phyloP scores from a whole-genome alignment of 1,140 invertebrate species.

The Drosophila prosaltans region DNA sequence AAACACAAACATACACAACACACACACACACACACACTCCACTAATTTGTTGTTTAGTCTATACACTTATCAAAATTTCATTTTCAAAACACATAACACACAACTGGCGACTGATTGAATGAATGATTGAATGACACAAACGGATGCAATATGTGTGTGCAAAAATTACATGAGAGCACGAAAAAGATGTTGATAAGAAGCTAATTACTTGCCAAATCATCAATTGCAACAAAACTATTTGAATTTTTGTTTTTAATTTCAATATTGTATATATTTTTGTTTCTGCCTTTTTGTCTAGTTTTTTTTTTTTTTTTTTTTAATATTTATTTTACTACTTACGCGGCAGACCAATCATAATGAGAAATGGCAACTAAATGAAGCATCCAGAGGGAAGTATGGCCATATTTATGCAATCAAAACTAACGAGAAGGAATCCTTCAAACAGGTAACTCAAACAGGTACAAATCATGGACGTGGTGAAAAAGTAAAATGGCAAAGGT shows the following conservation, averaged over 20 bases:
- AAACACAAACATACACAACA: constrained; percentile 21
- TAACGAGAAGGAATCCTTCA: not conserved
- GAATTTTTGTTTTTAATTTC: not conserved
- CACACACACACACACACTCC: not conserved
- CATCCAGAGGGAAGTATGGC: constrained; percentile 30
- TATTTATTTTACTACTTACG: constrained; percentile 47
- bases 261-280: not conserved
- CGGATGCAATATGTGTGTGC: constrained; percentile 44
- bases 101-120: constrained; percentile 4
- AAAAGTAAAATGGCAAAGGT: not conserved
- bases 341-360: constrained; percentile 70
- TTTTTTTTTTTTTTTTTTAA: not conserved
- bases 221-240: constrained; percentile 40
- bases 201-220: constrained; percentile 45
- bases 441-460: constrained; percentile 16
- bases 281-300: not conserved
- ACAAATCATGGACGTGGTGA: not conserved
- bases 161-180: constrained; percentile 46
- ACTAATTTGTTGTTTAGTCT: constrained; percentile 66
- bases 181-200: constrained; percentile 30
- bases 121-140: not conserved
- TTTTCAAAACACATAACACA: constrained; percentile 49
- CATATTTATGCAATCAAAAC: constrained; percentile 36
- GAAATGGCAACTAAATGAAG: constrained; percentile 41
- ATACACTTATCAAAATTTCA: constrained; percentile 66